Conservation (phyloP, 2,113 vertebrate species). For the Mus pahari region DNA sequence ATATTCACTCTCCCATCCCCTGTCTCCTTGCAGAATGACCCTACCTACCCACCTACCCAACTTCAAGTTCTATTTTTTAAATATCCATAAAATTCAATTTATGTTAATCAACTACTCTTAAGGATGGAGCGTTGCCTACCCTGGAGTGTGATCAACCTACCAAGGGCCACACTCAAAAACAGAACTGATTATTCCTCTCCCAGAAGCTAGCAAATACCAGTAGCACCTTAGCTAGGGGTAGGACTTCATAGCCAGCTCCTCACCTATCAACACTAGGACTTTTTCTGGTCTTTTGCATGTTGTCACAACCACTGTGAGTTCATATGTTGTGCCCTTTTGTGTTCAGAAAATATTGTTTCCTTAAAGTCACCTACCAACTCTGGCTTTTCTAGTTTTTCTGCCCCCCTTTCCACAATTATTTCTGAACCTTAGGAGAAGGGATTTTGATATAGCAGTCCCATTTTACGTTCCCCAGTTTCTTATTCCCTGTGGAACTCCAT, state of each 20-base stretch:
- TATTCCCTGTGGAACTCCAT: background rate
- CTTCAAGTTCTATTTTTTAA: background rate
- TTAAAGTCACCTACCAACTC: background rate
- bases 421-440: background rate
- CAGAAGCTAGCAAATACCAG: background rate
- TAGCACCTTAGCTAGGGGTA: background rate
- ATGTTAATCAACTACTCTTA: background rate
- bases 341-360: background rate
- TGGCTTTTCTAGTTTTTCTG: background rate
- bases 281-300: background rate
- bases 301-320: background rate
- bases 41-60: background rate
- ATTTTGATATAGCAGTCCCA: background rate
- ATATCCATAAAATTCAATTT: background rate
- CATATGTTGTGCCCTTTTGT: background rate
- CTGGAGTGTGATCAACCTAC: background rate
- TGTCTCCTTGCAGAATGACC: background rate
- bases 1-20: background rate
- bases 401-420: background rate
- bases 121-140: background rate
- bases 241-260: background rate
- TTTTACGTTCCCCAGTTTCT: background rate
- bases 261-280: background rate
- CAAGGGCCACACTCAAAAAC: background rate
- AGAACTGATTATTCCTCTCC: background rate